Evolutionary conservation across 2,113 vertebrate species (phyloP).

Genomic region (Pygoscelis antarcticus): DNA sequence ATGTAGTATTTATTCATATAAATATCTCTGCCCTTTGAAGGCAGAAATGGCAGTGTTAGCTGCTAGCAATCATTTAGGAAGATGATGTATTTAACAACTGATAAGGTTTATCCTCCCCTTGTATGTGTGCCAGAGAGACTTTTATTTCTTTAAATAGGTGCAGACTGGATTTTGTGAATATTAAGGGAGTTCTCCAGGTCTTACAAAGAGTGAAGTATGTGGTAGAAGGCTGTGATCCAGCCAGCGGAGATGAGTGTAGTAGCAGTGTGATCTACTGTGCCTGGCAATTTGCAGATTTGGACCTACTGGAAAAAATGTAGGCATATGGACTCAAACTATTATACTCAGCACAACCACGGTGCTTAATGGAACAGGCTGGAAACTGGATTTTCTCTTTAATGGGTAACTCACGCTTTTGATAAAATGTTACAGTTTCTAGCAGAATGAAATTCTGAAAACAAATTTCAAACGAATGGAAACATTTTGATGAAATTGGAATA

Average conservation of each 20-base stretch:
- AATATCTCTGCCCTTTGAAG: not conserved
- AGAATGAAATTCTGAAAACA: not conserved
- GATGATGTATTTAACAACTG: not conserved
- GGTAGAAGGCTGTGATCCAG: not conserved
- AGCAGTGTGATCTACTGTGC: not conserved
- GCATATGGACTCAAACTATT: not conserved
- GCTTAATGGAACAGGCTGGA: not conserved
- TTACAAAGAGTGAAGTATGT: not conserved
- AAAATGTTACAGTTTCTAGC: not conserved
- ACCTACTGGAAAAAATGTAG: not conserved
- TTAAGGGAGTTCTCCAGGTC: not conserved
- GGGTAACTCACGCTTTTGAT: not conserved
- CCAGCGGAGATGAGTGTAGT: not conserved
- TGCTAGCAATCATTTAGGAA: not conserved
- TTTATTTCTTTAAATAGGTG: not conserved
- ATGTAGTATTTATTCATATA: rapidly evolving
- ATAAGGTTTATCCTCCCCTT: not conserved
- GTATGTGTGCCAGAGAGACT: not conserved
- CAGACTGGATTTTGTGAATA: not conserved
- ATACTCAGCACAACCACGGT: not conserved
- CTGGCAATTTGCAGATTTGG: not conserved
- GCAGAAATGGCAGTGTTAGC: not conserved
- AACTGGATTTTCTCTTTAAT: not conserved
- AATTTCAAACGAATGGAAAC: not conserved
- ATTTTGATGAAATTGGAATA: not conserved